Evolutionary conservation across 2,113 vertebrate species (phyloP).

Genomic region (Tamias sibiricus): DNA sequence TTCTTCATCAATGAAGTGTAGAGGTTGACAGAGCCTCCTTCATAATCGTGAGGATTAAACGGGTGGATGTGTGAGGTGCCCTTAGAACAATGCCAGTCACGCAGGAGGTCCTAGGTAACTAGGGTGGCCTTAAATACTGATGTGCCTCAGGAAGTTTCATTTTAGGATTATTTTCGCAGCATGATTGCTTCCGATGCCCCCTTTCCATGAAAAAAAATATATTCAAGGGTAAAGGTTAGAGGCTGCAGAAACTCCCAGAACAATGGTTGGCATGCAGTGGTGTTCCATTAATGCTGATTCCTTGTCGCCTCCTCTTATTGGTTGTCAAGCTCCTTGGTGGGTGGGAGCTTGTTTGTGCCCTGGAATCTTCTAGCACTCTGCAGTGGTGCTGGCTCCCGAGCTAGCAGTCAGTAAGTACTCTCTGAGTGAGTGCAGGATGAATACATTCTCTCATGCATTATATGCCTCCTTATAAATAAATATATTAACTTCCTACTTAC

Average conservation of each 20-base stretch:
- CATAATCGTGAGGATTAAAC: background rate
- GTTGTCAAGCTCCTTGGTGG: background rate
- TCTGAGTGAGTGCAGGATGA: background rate
- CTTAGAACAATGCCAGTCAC: background rate
- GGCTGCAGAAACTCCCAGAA: background rate
- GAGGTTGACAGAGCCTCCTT: background rate
- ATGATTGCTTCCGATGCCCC: background rate
- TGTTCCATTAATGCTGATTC: background rate
- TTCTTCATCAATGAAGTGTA: background rate
- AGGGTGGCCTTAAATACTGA: background rate
- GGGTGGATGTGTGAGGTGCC: no score
- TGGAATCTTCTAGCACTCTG: background rate
- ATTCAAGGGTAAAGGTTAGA: background rate
- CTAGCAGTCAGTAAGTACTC: no score
- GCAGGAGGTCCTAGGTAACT: background rate
- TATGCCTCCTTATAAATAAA: constrained; percentile 54
- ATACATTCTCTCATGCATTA: background rate
- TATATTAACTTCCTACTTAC: constrained; percentile 64
- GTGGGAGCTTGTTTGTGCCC: background rate
- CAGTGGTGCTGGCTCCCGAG: fast-evolving
- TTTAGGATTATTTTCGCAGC: background rate
- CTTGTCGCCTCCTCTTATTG: background rate
- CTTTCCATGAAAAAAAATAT: background rate
- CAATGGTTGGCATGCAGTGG: background rate
- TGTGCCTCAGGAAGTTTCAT: background rate